Conservation (phyloP, 2,888 invertebrate genomes). For the Acrocera orbiculus region DNA sequence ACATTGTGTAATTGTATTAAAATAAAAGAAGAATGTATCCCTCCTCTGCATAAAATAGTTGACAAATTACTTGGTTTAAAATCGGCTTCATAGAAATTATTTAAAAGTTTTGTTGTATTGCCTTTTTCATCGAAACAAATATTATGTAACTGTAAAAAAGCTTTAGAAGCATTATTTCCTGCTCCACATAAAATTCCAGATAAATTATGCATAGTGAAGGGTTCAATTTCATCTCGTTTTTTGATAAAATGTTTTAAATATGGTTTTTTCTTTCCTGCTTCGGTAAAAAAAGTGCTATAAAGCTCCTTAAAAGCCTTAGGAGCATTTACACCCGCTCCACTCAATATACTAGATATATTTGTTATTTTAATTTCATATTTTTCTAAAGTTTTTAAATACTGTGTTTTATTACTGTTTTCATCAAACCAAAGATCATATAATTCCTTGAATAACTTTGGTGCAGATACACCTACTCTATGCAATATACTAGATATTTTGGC, state of each 20-base stretch:
- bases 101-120: background rate
- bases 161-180: background rate
- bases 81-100: background rate
- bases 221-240: background rate
- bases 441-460: background rate
- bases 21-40: background rate
- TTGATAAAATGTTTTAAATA: background rate
- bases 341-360: background rate
- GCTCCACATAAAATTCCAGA: background rate
- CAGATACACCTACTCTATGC: background rate
- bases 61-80: background rate
- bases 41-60: background rate
- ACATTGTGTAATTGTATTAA: background rate
- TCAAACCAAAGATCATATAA: background rate
- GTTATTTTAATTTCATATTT: too few species aligned
- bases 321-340: background rate
- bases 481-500: slow-evolving; percentile 1
- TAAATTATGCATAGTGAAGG: background rate
- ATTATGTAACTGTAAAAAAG: background rate
- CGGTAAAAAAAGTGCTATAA: background rate
- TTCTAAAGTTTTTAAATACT: too few species aligned
- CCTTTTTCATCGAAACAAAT: background rate
- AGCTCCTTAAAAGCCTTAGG: background rate
- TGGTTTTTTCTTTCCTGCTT: background rate
- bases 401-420: too few species aligned